Evolutionary conservation across 2,888 invertebrate species (phyloP), one percentile per base, ranked within the genome.

Genomic region (Macrophya alboannulata): DNA sequence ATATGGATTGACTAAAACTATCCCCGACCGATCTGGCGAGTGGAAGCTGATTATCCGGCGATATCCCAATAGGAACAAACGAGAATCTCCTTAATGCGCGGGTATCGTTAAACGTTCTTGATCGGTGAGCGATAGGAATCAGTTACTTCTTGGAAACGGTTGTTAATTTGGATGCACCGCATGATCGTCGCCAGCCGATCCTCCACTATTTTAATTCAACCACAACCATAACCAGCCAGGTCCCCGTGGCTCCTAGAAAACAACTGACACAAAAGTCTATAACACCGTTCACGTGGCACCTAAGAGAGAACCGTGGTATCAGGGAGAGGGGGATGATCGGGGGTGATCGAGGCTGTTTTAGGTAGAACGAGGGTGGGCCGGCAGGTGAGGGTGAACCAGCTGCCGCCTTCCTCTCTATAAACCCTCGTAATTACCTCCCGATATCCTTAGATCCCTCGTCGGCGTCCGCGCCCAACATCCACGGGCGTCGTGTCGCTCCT

Each of bases 321-420:
- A 77, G 8, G 21, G 40, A n/a, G 77, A 55, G 83, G 68, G 83
- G n/a, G 71, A 83, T n/a, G 83, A 83, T 83, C 83, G 62, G 62
- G 51, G 84, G 81, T 77, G 85, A 85, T 65, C 81, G 65, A 82
- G 86, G 86, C 86, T 87, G 87, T 87, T 85, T 86, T 88, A 84
- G 85, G 84, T 86, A 82, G 86, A 85, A 86, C 62, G 84, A 86
- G 85, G 81, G 85, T 83, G 84, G 72, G 81, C 83, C 90, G 82
- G 81, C 85, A 90, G 90, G 90, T 91, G 90, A 90, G 89, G 88
- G 87, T 88, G 89, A 89, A 87, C 87, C 91, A 91, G 91, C 90
- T 91, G 90, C 88, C 86, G 83, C 86, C 87, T 85, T 82, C 85
- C 68, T 86, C 87, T 87, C 86, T 84, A 86, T 87, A 85, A 88